phyloP scores from a whole-genome alignment of 1,140 invertebrate genomes.

The Heterodera carotae region DNA sequence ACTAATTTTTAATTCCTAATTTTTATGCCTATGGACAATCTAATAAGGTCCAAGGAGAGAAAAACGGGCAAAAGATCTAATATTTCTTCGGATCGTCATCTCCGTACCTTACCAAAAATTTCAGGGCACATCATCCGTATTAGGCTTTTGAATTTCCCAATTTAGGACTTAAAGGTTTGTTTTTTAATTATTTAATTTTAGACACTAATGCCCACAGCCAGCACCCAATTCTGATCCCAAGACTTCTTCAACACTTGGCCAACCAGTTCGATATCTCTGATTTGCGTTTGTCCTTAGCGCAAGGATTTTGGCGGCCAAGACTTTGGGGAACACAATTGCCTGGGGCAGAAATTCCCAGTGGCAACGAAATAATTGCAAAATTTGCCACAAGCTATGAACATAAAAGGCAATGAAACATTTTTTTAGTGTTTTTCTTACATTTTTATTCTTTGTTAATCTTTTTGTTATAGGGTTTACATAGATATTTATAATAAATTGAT shows the following conservation, averaged over 20 bases:
- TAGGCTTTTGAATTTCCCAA: too few species aligned
- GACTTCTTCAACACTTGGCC: constrained; percentile 11
- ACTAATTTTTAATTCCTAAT: too few species aligned
- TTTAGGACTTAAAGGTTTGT: background rate
- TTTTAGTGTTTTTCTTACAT: background rate
- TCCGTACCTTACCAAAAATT: too few species aligned
- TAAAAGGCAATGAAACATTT: background rate
- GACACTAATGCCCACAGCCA: background rate
- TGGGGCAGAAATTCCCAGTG: constrained; percentile 6
- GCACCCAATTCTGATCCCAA: background rate
- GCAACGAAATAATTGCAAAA: constrained; percentile 20
- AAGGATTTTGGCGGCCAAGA: constrained; percentile 19
- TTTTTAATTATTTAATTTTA: constrained; percentile 12
- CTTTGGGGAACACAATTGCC: constrained; percentile 11
- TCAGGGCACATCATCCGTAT: too few species aligned
- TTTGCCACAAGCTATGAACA: background rate
- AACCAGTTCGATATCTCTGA: constrained; percentile 3
- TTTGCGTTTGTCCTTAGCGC: constrained; percentile 13
- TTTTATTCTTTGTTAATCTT: too few species aligned
- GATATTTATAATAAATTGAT: too few species aligned
- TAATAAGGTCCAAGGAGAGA: too few species aligned
- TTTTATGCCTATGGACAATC: too few species aligned
- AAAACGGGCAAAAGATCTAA: too few species aligned
- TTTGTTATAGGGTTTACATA: too few species aligned
- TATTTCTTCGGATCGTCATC: too few species aligned